These are phyloP conservation scores for Saturnia japonica DNA, from an alignment of 2,888 invertebrate species.

Conservation along the genomic window DNA sequence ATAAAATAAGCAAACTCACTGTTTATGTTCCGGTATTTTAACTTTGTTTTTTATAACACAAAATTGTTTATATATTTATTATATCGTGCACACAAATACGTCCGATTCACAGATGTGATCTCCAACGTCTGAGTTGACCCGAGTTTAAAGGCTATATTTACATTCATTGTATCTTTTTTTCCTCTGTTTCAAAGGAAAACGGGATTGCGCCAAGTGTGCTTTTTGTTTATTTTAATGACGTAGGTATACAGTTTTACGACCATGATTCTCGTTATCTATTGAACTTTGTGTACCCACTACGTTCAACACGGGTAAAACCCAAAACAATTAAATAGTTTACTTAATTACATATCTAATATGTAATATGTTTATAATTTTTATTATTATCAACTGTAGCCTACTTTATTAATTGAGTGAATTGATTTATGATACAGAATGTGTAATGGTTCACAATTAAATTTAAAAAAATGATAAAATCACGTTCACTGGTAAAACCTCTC, in stretches of 20 bases:
- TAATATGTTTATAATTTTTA: neutral
- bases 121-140: constrained; percentile 35
- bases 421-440: neutral
- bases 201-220: constrained; percentile 6
- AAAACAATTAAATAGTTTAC: neutral
- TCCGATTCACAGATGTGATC: constrained; percentile 31
- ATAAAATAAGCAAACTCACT: neutral
- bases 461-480: neutral
- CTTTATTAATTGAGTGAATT: neutral
- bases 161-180: constrained; percentile 33
- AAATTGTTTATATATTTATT: neutral
- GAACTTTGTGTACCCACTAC: neutral
- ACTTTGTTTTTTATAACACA: neutral
- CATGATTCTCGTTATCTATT: neutral
- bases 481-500: neutral
- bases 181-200: constrained; percentile 30
- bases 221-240: constrained; percentile 12
- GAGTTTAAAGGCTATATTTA: constrained; percentile 38
- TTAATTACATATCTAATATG: neutral
- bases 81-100: constrained; percentile 31
- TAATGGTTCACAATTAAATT: neutral
- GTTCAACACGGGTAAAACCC: neutral
- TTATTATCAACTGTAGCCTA: neutral
- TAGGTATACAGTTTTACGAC: constrained; percentile 6
- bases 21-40: neutral